phyloP scores from a whole-genome alignment of 2,797 vertebrate genomes.

The Chromobotia macracanthus region DNA sequence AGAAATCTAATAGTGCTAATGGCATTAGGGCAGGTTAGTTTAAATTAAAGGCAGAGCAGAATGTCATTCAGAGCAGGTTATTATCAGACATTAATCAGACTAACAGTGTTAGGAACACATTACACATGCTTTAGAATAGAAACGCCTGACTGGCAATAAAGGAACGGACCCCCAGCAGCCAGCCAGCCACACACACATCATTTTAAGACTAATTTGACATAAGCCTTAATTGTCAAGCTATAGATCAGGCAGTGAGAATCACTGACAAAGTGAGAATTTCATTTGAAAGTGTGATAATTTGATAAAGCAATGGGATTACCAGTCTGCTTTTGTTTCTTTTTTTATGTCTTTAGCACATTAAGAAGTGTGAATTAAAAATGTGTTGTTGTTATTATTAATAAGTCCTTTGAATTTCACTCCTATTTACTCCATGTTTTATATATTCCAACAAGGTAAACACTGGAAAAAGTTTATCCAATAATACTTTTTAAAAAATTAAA shows the following conservation, averaged over 20 bases:
- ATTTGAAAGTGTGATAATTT: conserved; percentile 33
- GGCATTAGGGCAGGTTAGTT: conserved; percentile 63
- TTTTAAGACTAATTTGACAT: conserved; percentile 39
- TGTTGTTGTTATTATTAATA: not conserved
- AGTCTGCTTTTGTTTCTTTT: not conserved
- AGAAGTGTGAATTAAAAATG: conserved; percentile 1
- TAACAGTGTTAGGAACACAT: conserved; percentile 62
- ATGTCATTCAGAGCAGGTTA: conserved; percentile 64
- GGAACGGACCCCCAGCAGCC: conserved; percentile 55
- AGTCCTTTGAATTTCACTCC: not conserved
- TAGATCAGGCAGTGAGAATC: conserved; percentile 20
- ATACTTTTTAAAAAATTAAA: not conserved
- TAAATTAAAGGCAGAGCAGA: conserved; percentile 61
- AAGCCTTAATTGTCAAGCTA: conserved; percentile 41
- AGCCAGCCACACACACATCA: not conserved
- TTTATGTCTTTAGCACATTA: conserved; percentile 18
- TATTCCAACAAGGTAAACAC: not conserved
- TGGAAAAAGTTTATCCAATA: not conserved
- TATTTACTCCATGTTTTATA: not conserved
- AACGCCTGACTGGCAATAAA: conserved; percentile 63
- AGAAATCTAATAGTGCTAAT: conserved; percentile 67
- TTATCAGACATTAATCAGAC: conserved; percentile 66
- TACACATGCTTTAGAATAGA: conserved; percentile 62
- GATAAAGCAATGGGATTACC: conserved; percentile 9
- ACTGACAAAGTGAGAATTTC: conserved; percentile 27